These are phyloP conservation scores for Labeo calbasu DNA, from an alignment of 2,797 vertebrate genomes.

Conservation along the genomic window DNA sequence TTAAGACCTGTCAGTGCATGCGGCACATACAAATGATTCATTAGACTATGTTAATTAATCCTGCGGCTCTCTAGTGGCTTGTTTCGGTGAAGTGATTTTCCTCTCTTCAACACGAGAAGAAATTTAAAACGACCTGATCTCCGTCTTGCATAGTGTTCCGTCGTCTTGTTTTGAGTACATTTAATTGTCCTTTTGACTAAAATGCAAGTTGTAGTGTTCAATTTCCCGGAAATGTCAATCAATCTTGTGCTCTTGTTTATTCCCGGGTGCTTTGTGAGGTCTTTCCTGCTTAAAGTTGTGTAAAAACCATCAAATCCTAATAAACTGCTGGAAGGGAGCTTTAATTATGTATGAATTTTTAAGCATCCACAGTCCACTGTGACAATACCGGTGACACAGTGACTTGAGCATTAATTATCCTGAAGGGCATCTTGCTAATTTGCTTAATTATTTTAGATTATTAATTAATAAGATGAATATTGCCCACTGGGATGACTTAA, in stretches of 20 bases:
- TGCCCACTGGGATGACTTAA: conserved; percentile 45
- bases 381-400: conserved; percentile 20
- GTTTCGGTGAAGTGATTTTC: conserved; percentile 13
- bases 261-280: no score
- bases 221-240: neutral
- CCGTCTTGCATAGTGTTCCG: neutral
- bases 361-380: conserved; percentile 25
- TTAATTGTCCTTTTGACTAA: neutral
- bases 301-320: conserved; percentile 15
- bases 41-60: conserved; percentile 45
- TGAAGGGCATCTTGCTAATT: conserved; percentile 51
- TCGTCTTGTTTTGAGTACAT: conserved; percentile 7
- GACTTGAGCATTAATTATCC: conserved; percentile 47
- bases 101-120: conserved; percentile 15
- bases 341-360: conserved; percentile 42
- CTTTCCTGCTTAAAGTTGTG: neutral
- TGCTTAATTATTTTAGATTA: conserved; percentile 49
- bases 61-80: conserved; percentile 19
- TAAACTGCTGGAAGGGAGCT: conserved; percentile 21
- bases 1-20: conserved; percentile 43
- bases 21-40: conserved; percentile 37
- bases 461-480: conserved; percentile 49
- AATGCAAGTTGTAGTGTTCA: neutral
- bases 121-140: conserved; percentile 9
- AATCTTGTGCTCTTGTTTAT: neutral